Conservation (phyloP, 2,113 vertebrate genomes). For the Peromyscus maniculatus region DNA sequence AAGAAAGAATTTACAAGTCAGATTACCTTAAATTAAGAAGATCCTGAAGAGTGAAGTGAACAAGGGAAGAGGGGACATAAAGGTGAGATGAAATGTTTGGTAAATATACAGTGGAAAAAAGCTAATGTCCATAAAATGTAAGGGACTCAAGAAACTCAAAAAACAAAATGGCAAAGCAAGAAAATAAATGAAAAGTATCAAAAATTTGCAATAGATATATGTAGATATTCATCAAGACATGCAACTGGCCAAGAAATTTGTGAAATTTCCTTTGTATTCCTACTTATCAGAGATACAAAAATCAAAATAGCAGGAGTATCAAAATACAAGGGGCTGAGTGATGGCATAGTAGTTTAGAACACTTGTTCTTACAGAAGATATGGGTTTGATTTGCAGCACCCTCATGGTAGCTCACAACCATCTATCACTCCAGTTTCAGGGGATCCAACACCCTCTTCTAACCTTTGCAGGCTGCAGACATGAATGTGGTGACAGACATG, state of each 20-base stretch:
- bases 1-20: not conserved
- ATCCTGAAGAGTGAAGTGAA: not conserved
- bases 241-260: not conserved
- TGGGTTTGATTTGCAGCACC: not conserved
- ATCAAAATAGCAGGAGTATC: no score
- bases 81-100: not conserved
- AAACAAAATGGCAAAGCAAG: not conserved
- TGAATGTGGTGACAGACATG: not conserved
- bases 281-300: not conserved
- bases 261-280: not conserved
- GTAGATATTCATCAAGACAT: not conserved
- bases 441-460: not conserved
- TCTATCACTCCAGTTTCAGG: not conserved
- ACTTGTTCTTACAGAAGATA: not conserved
- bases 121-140: no score
- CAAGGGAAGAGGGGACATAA: not conserved
- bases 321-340: no score
- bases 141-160: not conserved
- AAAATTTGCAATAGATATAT: not conserved
- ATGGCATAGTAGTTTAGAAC: not conserved
- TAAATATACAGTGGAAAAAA: not conserved
- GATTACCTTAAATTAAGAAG: not conserved
- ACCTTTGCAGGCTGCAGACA: fast-evolving
- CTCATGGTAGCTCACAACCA: not conserved
- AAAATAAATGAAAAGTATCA: not conserved